These are phyloP conservation scores for Oxyscelio sp. DNA, from an alignment of 2,888 invertebrate genomes.

Conservation along the genomic window DNA sequence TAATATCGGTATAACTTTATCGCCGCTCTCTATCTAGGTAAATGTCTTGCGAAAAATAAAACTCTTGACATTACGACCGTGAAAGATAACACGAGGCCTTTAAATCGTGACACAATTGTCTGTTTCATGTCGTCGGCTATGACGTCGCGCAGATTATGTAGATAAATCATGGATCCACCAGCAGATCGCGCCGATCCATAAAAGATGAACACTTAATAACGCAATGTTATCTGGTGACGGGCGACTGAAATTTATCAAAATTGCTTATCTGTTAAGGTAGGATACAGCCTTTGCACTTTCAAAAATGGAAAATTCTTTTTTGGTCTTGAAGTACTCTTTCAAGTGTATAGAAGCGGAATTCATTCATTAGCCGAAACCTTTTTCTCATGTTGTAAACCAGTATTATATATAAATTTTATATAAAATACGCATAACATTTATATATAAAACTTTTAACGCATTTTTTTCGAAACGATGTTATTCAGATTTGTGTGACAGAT, in stretches of 20 bases:
- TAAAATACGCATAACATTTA: too few species aligned
- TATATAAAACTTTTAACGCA: too few species aligned
- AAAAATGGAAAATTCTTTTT: background rate
- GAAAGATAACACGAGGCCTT: constrained; percentile 22
- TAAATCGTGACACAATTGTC: constrained; percentile 28
- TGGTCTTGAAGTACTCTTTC: background rate
- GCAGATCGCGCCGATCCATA: background rate
- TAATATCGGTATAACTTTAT: constrained; percentile 30
- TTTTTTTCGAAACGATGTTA: too few species aligned
- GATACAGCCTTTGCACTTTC: background rate
- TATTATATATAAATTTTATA: too few species aligned
- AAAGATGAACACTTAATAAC: constrained; percentile 19
- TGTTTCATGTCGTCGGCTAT: constrained; percentile 20
- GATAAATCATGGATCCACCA: constrained; percentile 18
- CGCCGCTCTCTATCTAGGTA: constrained; percentile 21
- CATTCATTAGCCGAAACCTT: too few species aligned
- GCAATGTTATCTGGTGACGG: constrained; percentile 6
- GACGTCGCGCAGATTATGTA: background rate
- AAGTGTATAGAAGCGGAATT: background rate
- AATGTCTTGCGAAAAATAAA: constrained; percentile 33
- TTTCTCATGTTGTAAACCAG: too few species aligned
- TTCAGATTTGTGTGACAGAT: too few species aligned
- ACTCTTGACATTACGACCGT: constrained; percentile 30
- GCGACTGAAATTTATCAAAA: constrained; percentile 1
- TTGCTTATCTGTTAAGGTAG: constrained; percentile 8